Evolutionary conservation across 2,888 invertebrate species (phyloP), one percentile per base, ranked within the genome.

Genomic region (Hemicrepidius hirtus): DNA sequence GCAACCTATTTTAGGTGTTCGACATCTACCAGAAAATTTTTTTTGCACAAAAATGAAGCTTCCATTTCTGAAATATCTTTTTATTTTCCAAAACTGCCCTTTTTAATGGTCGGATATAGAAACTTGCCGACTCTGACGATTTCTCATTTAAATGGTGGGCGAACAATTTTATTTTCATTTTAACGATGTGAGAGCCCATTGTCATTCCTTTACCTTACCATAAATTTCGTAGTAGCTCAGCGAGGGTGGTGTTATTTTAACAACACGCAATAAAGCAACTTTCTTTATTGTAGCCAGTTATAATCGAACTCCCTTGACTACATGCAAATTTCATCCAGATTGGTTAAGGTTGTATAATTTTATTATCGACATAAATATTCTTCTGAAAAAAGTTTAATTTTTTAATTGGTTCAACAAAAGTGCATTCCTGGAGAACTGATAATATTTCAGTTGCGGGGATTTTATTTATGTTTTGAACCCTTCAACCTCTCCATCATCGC

Each of bases 401-500:
- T 44, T 44, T 44, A 44, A 44, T 44, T 44, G 44, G 44, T 44
- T 44, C 44, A 44, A 44, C 44, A 16, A 16, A 13, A 41, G 16
- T 41, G 13, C 6, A 41, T 41, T n/a, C n/a, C n/a, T 41, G 40
- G 4, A 6, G n/a, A 41, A 13, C 13, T 41, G 2, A 13, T 16
- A 13, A 41, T 16, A 41, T 41, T 13, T 16, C 41, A n/a, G 41
- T 7, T 16, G 41, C 13, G 16, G 2, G 5, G 41, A 41, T 41
- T 41, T 41, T 2, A 3, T n/a, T 41, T 41, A 13, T 41, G 21
- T 53, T 53, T 28, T 13, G 16, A 57, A 50, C 68, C 44, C 68
- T 53, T 65, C 64, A 49, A 68, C 64, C 63, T 66, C 75, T 66
- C 75, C 70, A 57, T 67, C 75, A 66, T 59, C 71, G 60, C 77